These are phyloP conservation scores for Cygnus buccinator DNA, from an alignment of 2,113 vertebrate species.

Conservation along the genomic window DNA sequence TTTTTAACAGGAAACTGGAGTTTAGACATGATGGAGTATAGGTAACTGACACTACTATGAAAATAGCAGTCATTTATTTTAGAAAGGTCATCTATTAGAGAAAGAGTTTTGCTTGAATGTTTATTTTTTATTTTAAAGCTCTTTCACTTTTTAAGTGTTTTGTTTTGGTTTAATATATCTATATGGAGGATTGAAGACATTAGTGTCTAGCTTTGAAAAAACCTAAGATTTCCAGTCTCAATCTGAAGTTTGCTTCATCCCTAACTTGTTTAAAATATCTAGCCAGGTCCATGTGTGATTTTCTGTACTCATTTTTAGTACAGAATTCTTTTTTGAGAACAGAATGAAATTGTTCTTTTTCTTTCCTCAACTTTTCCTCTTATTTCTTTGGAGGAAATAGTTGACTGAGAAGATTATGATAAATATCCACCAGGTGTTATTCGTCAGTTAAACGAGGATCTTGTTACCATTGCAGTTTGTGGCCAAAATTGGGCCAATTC, in stretches of 20 bases:
- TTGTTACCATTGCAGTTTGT: neutral
- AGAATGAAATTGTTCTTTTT: neutral
- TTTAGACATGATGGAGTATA: neutral
- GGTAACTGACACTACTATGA: neutral
- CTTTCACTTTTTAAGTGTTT: neutral
- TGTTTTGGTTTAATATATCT: neutral
- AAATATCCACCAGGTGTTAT: conserved; percentile 1
- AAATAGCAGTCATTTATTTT: neutral
- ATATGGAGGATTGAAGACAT: neutral
- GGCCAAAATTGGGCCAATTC: neutral
- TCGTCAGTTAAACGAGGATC: neutral
- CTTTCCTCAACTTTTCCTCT: too few species aligned
- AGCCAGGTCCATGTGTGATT: accelerated
- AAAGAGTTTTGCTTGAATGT: neutral
- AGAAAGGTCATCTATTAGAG: neutral
- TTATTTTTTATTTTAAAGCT: neutral
- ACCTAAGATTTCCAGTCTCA: neutral
- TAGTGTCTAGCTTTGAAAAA: neutral
- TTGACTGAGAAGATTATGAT: neutral
- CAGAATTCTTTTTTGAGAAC: neutral
- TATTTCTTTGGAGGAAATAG: neutral
- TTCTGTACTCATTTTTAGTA: neutral
- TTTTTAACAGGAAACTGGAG: neutral
- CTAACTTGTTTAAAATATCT: neutral
- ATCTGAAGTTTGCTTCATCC: neutral